Conservation (phyloP, 64 coral and sea anemone genomes). For the Astreopora myriophthalma region DNA sequence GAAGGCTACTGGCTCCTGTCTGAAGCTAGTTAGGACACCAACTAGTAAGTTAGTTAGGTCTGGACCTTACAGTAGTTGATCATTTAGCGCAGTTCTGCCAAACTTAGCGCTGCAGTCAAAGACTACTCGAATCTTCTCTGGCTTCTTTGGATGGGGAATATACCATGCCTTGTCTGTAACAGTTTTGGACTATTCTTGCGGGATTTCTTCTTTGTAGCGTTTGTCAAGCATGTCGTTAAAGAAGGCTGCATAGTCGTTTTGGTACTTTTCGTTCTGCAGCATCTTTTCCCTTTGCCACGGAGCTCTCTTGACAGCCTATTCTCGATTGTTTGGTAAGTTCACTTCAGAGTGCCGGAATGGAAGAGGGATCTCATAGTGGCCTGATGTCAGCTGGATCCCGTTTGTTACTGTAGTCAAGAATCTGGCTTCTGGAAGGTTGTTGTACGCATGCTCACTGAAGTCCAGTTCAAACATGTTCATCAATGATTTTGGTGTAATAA, state of each 20-base stretch:
- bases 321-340: slow-evolving; percentile 38
- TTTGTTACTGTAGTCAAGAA: slow-evolving; percentile 20
- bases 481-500: slow-evolving; percentile 11
- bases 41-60: neutral
- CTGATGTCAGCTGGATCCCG: slow-evolving; percentile 13
- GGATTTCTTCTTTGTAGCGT: slow-evolving; percentile 1
- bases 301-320: slow-evolving; percentile 39
- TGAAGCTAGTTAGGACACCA: slow-evolving; percentile 25
- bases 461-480: slow-evolving; percentile 58
- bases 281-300: slow-evolving; percentile 60
- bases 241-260: slow-evolving; percentile 29
- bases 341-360: slow-evolving; percentile 39
- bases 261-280: slow-evolving; percentile 39
- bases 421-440: slow-evolving; percentile 19
- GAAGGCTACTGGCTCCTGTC: slow-evolving; percentile 59
- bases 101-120: slow-evolving; percentile 12
- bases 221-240: neutral
- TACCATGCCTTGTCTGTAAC: neutral
- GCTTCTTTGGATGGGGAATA: neutral
- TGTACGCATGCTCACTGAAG: slow-evolving; percentile 15
- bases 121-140: neutral
- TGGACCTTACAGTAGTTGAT: slow-evolving; percentile 36
- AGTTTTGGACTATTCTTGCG: neutral
- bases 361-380: slow-evolving; percentile 61
- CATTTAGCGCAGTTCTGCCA: slow-evolving; percentile 17